Evolutionary conservation across 2,888 invertebrate species (phyloP), one percentile per base, ranked within the genome.

Genomic region (Lepas anatifera): DNA sequence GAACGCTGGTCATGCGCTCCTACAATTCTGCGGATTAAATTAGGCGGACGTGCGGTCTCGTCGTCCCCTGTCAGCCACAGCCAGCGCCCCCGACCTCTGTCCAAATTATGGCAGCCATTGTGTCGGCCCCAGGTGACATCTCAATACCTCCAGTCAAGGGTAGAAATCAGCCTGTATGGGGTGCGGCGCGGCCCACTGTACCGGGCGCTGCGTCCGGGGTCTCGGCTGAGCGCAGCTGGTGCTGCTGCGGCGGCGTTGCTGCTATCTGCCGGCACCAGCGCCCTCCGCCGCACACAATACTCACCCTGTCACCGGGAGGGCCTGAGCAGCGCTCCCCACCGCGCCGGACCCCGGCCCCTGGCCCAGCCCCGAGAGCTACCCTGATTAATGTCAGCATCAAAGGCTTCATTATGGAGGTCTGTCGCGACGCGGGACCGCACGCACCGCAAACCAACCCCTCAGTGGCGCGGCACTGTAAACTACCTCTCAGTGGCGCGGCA

Each of bases 51-150:
- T 32, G 32, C 35, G 22, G n/a, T n/a, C n/a, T n/a, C n/a, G n/a
- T n/a, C n/a, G n/a, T n/a, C 25, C 32, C 58, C 22, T 7, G 35
- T 58, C 58, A 58, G 32, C 58, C 58, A 32, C 35, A 58, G 32
- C 10, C 25, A 6, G 25, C n/a, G n/a, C n/a, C n/a, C n/a, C n/a
- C n/a, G n/a, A n/a, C n/a, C n/a, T n/a, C 58, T 35, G 22, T 25
- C 58, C 58, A 35, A 58, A 58, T 58, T 58, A 35, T 35, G 58
- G 58, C 58, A 18, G 58, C 58, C 58, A 58, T 58, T 58, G 58
- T 58, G 58, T 18, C 22, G 3, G 22, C 16, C 22, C 35, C 58
- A 22, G 58, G 58, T 58, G 58, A 58, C 58, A 58, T 58, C 58
- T 58, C 58, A 58, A 58, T 58, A 58, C 58, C 18, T 18, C 58